These are phyloP conservation scores for Stenodera caucasica DNA, from an alignment of 2,888 invertebrate species.

Conservation along the genomic window DNA sequence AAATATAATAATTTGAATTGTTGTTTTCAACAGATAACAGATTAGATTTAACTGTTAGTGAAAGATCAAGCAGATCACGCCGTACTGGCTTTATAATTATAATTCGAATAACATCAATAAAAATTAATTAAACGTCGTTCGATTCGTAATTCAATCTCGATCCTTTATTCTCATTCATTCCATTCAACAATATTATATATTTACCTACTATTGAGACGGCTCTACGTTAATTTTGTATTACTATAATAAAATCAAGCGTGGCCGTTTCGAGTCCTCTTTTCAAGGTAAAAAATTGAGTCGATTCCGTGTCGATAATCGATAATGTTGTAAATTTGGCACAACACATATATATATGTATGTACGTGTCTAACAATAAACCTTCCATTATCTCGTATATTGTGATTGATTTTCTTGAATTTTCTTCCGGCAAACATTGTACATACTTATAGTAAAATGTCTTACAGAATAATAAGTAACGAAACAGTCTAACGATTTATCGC, in stretches of 20 bases:
- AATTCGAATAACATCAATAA: background rate
- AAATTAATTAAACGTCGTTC: background rate
- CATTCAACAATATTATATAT: too few relatives aligned
- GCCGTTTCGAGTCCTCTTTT: too few relatives aligned
- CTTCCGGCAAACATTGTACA: background rate
- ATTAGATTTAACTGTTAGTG: slow-evolving; percentile 2
- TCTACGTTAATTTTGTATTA: too few relatives aligned
- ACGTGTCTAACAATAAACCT: too few relatives aligned
- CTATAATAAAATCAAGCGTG: too few relatives aligned
- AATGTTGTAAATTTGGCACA: background rate
- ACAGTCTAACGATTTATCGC: background rate
- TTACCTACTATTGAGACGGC: too few relatives aligned
- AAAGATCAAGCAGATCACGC: slow-evolving; percentile 1
- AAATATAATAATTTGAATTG: background rate
- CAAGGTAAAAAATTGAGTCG: too few relatives aligned
- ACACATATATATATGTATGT: background rate
- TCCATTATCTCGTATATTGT: background rate
- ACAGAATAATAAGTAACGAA: slow-evolving; percentile 2
- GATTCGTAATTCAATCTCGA: background rate
- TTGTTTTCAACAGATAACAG: background rate
- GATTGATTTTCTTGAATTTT: background rate
- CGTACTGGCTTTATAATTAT: background rate
- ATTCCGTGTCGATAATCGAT: background rate
- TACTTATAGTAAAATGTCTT: background rate
- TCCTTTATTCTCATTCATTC: background rate